Conservation (phyloP, 92 coral and sea anemone species). For the Chrysogorgia sp. region DNA sequence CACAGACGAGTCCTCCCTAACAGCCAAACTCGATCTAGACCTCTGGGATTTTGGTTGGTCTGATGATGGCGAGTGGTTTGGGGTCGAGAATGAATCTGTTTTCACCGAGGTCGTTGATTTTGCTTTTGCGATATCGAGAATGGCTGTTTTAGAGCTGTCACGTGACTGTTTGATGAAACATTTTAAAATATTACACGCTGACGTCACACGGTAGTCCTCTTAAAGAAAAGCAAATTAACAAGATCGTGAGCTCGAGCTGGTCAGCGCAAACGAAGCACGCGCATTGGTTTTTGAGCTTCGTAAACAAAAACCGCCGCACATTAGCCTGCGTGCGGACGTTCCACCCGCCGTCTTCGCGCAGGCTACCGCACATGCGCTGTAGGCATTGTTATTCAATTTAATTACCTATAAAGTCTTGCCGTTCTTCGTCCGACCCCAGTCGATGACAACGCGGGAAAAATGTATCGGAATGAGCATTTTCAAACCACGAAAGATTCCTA, state of each 20-base stretch:
- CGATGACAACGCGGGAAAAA: constrained; percentile 97
- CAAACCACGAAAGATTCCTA: constrained; percentile 81
- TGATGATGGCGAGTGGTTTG: constrained; percentile 6
- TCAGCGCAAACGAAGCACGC: background rate
- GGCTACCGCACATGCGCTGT: no score
- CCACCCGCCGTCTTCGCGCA: background rate
- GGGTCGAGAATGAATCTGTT: background rate
- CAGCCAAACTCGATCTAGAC: constrained; percentile 17
- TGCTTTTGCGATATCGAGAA: background rate
- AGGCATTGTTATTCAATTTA: no score
- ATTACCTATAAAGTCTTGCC: constrained; percentile 83
- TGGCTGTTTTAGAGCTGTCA: background rate
- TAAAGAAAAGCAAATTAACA: constrained; percentile 20
- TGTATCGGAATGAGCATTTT: constrained; percentile 73
- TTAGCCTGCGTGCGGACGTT: no score
- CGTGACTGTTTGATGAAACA: constrained; percentile 66
- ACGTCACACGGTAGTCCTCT: constrained; percentile 89
- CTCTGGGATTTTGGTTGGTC: constrained; percentile 35
- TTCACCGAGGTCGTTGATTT: background rate
- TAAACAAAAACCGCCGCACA: no score
- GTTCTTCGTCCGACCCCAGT: constrained; percentile 91
- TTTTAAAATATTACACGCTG: constrained; percentile 80
- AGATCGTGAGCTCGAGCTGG: no score
- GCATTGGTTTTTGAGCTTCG: no score
- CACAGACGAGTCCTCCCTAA: constrained; percentile 17